Conservation (phyloP, 2,797 vertebrate species). For the Chrosomus eos region DNA sequence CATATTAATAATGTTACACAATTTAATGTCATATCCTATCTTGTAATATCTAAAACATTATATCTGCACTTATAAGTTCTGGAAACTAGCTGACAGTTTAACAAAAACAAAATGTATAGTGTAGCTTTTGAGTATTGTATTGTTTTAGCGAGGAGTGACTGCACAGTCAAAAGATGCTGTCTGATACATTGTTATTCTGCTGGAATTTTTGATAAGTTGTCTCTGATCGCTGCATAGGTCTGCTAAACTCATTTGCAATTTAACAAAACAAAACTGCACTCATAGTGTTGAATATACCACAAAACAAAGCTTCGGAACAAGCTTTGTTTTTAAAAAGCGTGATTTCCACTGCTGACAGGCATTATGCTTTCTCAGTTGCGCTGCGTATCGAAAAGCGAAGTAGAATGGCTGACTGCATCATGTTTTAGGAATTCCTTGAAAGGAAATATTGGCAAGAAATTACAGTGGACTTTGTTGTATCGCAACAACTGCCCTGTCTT, state of each 20-base stretch:
- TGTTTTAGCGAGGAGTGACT: neutral
- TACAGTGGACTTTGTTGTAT: neutral
- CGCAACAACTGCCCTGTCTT: neutral
- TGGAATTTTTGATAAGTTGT: neutral
- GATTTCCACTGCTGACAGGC: conserved; percentile 6
- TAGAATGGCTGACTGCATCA: conserved; percentile 7
- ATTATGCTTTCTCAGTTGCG: conserved; percentile 13
- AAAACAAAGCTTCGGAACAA: conserved; percentile 4
- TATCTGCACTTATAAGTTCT: neutral
- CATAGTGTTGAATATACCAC: neutral
- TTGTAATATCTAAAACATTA: neutral
- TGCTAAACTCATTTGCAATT: conserved; percentile 7
- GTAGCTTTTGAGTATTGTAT: neutral
- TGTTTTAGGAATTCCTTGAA: conserved; percentile 14
- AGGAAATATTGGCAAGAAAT: neutral
- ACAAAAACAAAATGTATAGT: neutral
- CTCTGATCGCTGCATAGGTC: neutral
- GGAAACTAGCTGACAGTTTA: neutral
- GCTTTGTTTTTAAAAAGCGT: conserved; percentile 21
- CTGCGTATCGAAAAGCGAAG: neutral
- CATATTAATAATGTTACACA: neutral
- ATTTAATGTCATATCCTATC: neutral
- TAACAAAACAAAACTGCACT: neutral
- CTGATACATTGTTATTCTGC: neutral
- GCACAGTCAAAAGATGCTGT: neutral